Percentiles rank a stretch among this genome's conserved stretches.
These are phyloP conservation scores for Drosophila diplacantha DNA, from an alignment of 2,888 invertebrate genomes.

Conservation along the genomic window DNA sequence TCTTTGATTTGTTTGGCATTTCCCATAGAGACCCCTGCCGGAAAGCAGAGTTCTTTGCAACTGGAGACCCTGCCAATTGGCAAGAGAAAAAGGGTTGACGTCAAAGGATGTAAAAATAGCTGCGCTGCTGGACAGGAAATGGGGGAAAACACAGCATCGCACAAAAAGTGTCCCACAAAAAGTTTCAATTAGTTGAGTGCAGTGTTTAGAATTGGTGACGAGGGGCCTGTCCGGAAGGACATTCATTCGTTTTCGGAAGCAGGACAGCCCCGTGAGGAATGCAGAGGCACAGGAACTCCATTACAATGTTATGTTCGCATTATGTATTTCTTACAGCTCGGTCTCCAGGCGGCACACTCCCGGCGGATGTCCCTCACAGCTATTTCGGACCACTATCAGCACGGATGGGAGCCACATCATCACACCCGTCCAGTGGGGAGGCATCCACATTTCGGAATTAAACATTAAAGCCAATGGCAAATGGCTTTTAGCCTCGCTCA, in stretches of 20 bases:
- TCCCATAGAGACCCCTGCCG: background rate
- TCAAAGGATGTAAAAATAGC: slow-evolving; percentile 36
- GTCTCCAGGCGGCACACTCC: slow-evolving; percentile 42
- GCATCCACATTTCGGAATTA: slow-evolving; percentile 25
- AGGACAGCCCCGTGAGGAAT: slow-evolving; percentile 21
- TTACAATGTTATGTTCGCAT: slow-evolving; percentile 16
- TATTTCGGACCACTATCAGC: slow-evolving; percentile 23
- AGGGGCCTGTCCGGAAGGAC: slow-evolving; percentile 10
- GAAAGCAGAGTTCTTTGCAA: background rate
- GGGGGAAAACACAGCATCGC: slow-evolving; percentile 2
- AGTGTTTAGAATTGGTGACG: slow-evolving; percentile 29
- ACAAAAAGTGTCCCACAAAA: slow-evolving; percentile 38
- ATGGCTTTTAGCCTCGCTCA: slow-evolving; percentile 11
- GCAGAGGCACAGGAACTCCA: slow-evolving; percentile 5
- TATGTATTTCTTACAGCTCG: slow-evolving; percentile 21
- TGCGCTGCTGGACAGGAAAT: slow-evolving; percentile 21
- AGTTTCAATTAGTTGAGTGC: slow-evolving; percentile 62
- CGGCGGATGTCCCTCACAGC: slow-evolving; percentile 44
- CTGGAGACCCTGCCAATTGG: slow-evolving; percentile 28
- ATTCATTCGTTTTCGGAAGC: slow-evolving; percentile 7
- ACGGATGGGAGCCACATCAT: slow-evolving; percentile 10
- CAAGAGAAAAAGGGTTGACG: slow-evolving; percentile 29
- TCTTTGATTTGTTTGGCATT: slow-evolving; percentile 2
- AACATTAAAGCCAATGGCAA: slow-evolving; percentile 16
- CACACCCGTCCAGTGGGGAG: background rate